Percentiles rank a stretch among this genome's conserved stretches.
Conservation (phyloP, 1,140 invertebrate species). For the Drosophila sturtevanti region DNA sequence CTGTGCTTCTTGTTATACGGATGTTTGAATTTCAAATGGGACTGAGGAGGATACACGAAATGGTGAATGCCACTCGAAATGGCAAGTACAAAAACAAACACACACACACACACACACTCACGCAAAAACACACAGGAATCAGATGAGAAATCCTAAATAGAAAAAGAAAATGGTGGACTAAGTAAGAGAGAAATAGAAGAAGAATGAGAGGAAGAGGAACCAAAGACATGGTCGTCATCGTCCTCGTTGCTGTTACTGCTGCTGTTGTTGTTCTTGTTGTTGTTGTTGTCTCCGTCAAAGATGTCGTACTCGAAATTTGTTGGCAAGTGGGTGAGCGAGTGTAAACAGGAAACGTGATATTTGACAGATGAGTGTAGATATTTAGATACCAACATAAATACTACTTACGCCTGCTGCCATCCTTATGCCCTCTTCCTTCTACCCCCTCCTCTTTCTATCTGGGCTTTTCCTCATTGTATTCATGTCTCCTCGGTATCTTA, state of each 20-base stretch:
- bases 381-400: slow-evolving; percentile 79
- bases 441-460: neutral
- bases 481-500: slow-evolving; percentile 63
- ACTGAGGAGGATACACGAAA: slow-evolving; percentile 2
- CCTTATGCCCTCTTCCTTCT: slow-evolving; percentile 4
- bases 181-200: slow-evolving; percentile 4
- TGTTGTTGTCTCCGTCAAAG: slow-evolving; percentile 23
- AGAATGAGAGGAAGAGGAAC: neutral
- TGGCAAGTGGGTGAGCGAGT: slow-evolving; percentile 28
- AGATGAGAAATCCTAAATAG: slow-evolving; percentile 29
- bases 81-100: slow-evolving; percentile 60
- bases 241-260: neutral
- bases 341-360: slow-evolving; percentile 78
- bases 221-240: slow-evolving; percentile 15
- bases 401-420: slow-evolving; percentile 58
- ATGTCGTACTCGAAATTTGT: neutral
- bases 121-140: neutral
- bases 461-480: slow-evolving; percentile 17
- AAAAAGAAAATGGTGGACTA: slow-evolving; percentile 23
- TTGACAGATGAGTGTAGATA: slow-evolving; percentile 78
- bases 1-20: slow-evolving; percentile 1
- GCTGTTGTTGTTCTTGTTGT: neutral
- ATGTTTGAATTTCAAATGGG: slow-evolving; percentile 47
- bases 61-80: slow-evolving; percentile 51
- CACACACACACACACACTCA: slow-evolving; percentile 1